Evolutionary conservation across 2,113 vertebrate genomes (phyloP).

Genomic region (Podocnemis expansa): DNA sequence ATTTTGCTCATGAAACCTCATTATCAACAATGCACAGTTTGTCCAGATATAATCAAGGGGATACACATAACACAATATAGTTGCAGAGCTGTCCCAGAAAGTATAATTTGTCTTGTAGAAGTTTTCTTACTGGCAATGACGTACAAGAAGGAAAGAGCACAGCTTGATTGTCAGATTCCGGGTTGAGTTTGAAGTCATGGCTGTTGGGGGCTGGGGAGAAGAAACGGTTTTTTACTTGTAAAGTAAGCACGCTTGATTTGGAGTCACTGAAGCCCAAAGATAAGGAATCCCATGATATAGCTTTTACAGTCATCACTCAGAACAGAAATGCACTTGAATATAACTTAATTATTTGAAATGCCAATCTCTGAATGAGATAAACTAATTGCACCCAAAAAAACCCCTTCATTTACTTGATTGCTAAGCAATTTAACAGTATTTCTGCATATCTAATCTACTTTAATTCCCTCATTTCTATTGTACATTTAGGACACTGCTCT

Average conservation of each 20-base stretch:
- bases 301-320: conserved; percentile 23
- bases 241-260: conserved; percentile 50
- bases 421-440: neutral
- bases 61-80: conserved; percentile 32
- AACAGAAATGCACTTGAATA: neutral
- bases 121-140: conserved; percentile 54
- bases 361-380: conserved; percentile 11
- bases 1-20: neutral
- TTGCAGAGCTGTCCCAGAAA: conserved; percentile 22
- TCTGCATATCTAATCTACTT: neutral
- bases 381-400: neutral
- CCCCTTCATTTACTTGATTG: neutral
- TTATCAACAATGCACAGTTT: conserved; percentile 13
- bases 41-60: neutral
- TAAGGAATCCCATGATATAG: neutral
- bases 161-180: conserved; percentile 17
- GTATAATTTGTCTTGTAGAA: conserved; percentile 1
- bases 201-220: conserved; percentile 3
- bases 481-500: neutral
- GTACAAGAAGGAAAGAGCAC: conserved; percentile 35
- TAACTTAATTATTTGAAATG: conserved; percentile 13
- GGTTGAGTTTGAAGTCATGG: conserved; percentile 49
- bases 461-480: neutral
- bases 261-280: neutral
- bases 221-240: neutral